phyloP scores from a whole-genome alignment of 2,797 vertebrate species.

The Sebastolobus alascanus region DNA sequence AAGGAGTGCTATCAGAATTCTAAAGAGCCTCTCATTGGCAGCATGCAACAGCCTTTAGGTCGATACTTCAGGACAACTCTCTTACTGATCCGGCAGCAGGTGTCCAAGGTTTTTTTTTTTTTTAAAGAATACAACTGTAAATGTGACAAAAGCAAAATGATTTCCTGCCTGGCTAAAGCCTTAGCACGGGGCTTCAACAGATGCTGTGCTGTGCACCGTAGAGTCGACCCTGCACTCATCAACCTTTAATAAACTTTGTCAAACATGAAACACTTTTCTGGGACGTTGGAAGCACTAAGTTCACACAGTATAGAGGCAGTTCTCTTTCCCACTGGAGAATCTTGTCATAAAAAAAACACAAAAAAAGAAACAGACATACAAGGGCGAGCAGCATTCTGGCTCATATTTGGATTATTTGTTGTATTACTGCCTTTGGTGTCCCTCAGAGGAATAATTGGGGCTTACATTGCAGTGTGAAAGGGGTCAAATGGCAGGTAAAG shows the following conservation, averaged over 20 bases:
- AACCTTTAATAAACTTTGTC: slow-evolving; percentile 19
- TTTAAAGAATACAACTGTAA: slow-evolving; percentile 12
- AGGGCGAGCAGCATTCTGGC: slow-evolving; percentile 32
- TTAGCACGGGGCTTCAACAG: not conserved
- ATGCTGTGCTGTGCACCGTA: not conserved
- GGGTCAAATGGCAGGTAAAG: slow-evolving; percentile 22
- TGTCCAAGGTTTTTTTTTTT: slow-evolving; percentile 17
- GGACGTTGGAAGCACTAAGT: not conserved
- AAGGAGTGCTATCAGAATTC: not conserved
- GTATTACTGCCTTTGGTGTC: slow-evolving; percentile 29
- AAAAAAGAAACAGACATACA: slow-evolving; percentile 19
- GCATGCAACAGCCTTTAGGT: not conserved
- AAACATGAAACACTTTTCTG: slow-evolving; percentile 28
- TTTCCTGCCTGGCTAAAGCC: slow-evolving; percentile 3
- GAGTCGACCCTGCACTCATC: slow-evolving; percentile 6
- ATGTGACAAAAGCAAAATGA: slow-evolving; percentile 21
- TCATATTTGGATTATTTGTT: slow-evolving; percentile 1
- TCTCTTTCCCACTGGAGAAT: not conserved
- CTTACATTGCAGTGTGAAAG: slow-evolving; percentile 2
- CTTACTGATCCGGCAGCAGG: slow-evolving; percentile 20
- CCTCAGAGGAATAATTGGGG: slow-evolving; percentile 31
- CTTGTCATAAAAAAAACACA: not conserved
- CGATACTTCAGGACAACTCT: not conserved
- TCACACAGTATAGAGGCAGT: not conserved
- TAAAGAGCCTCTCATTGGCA: slow-evolving; percentile 1